phyloP scores from a whole-genome alignment of 1,140 invertebrate genomes.

The Halictus rubicundus region DNA sequence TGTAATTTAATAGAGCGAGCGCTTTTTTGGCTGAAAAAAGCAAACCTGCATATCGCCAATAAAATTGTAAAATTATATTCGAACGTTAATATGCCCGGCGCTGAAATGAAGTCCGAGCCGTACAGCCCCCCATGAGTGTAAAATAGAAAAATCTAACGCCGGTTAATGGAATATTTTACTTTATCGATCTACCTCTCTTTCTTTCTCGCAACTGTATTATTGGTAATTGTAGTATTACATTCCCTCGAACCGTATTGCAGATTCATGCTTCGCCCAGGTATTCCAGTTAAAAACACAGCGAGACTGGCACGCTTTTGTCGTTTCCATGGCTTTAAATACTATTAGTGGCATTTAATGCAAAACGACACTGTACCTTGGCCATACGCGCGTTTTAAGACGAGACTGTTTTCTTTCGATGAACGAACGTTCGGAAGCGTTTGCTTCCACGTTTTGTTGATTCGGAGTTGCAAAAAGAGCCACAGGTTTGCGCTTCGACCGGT shows the following conservation, averaged over 20 bases:
- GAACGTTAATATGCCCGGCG: background rate
- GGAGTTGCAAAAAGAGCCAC: too few relatives aligned
- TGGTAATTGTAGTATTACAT: constrained; percentile 2
- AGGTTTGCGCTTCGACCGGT: too few relatives aligned
- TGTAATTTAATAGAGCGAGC: background rate
- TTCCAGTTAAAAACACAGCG: too few relatives aligned
- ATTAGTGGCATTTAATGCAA: too few relatives aligned
- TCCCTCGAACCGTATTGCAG: background rate
- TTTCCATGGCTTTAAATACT: too few relatives aligned
- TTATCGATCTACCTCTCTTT: background rate
- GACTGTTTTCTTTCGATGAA: too few relatives aligned
- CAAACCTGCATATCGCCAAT: background rate
- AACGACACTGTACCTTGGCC: too few relatives aligned
- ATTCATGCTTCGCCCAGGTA: too few relatives aligned
- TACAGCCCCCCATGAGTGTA: background rate
- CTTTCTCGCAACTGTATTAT: background rate
- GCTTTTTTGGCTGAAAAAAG: background rate
- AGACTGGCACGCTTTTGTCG: too few relatives aligned
- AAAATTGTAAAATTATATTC: constrained; percentile 15
- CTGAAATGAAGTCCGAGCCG: background rate
- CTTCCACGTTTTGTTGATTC: too few relatives aligned
- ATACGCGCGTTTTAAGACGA: too few relatives aligned
- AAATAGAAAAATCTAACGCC: background rate
- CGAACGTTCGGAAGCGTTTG: too few relatives aligned
- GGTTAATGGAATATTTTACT: background rate